A percentile compares a stretch with the other conserved stretches of the same genome.
phyloP scores from a whole-genome alignment of 2,888 invertebrate species.

The Idaea aversata region DNA sequence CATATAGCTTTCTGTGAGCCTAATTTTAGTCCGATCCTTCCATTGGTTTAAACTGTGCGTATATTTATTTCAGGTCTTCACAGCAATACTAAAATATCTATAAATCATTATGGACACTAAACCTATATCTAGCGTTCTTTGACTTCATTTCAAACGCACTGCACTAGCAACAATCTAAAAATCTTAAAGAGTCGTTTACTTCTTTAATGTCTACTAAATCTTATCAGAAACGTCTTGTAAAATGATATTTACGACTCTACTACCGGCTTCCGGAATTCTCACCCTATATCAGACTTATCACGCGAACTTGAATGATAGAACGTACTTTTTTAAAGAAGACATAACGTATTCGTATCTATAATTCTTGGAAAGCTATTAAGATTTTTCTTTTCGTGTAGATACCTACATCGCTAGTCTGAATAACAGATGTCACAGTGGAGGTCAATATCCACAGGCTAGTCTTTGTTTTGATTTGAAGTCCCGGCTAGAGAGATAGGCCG shows the following conservation, averaged over 20 bases:
- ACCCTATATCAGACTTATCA: neutral
- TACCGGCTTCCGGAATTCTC: neutral
- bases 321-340: neutral
- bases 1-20: too few relatives aligned
- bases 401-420: too few relatives aligned
- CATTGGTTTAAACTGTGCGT: too few relatives aligned
- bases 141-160: neutral
- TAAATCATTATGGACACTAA: too few relatives aligned
- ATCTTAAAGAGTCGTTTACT: neutral
- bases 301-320: neutral
- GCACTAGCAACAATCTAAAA: neutral
- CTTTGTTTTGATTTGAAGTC: too few relatives aligned
- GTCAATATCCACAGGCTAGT: too few relatives aligned
- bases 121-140: neutral
- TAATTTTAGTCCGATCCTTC: too few relatives aligned
- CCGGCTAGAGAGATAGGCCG: too few relatives aligned
- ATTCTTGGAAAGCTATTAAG: neutral
- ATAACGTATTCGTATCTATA: neutral
- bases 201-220: neutral
- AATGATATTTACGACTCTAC: neutral
- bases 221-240: neutral
- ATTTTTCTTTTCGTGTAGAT: neutral
- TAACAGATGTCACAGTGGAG: too few relatives aligned
- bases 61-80: too few relatives aligned
- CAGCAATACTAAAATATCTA: too few relatives aligned